These are phyloP conservation scores for Leptonema lineaticorne DNA, from an alignment of 1,140 invertebrate species.

Conservation along the genomic window DNA sequence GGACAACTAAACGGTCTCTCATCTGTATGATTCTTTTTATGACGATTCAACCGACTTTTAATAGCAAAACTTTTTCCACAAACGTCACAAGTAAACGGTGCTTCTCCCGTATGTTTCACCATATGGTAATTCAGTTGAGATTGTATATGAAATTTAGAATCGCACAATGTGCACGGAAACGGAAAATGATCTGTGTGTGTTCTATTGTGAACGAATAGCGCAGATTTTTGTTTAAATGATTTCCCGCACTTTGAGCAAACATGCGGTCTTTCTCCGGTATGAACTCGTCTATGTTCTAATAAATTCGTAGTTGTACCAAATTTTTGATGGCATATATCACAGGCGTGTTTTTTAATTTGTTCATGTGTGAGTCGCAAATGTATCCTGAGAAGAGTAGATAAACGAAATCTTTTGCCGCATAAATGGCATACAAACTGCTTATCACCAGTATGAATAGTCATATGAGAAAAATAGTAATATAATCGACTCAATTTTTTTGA, in stretches of 20 bases:
- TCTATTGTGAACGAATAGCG: slow-evolving; percentile 51
- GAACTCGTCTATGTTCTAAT: slow-evolving; percentile 65
- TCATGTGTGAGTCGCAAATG: slow-evolving; percentile 67
- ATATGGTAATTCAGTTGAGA: slow-evolving; percentile 60
- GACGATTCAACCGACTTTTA: slow-evolving; percentile 64
- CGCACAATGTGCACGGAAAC: slow-evolving; percentile 63
- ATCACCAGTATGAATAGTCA: slow-evolving; percentile 70
- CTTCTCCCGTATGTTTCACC: slow-evolving; percentile 66
- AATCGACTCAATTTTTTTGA: slow-evolving; percentile 61
- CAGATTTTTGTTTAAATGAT: slow-evolving; percentile 52
- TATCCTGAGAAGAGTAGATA: slow-evolving; percentile 60
- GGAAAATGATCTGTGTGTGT: slow-evolving; percentile 60
- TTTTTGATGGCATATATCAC: slow-evolving; percentile 56
- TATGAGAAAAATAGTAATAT: slow-evolving; percentile 63
- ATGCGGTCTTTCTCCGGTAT: slow-evolving; percentile 65
- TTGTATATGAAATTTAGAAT: slow-evolving; percentile 61
- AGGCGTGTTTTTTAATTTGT: slow-evolving; percentile 58
- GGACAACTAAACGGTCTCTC: slow-evolving; percentile 34
- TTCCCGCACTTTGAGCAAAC: slow-evolving; percentile 59
- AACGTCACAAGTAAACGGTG: slow-evolving; percentile 63
- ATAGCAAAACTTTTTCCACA: slow-evolving; percentile 62
- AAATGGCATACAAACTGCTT: slow-evolving; percentile 70
- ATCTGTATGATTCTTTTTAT: slow-evolving; percentile 47
- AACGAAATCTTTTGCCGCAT: slow-evolving; percentile 73
- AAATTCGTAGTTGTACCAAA: slow-evolving; percentile 59